Evolutionary conservation across 2,797 vertebrate species (phyloP), one percentile per base, ranked within the genome.

Genomic region (Diplodus puntazzo): DNA sequence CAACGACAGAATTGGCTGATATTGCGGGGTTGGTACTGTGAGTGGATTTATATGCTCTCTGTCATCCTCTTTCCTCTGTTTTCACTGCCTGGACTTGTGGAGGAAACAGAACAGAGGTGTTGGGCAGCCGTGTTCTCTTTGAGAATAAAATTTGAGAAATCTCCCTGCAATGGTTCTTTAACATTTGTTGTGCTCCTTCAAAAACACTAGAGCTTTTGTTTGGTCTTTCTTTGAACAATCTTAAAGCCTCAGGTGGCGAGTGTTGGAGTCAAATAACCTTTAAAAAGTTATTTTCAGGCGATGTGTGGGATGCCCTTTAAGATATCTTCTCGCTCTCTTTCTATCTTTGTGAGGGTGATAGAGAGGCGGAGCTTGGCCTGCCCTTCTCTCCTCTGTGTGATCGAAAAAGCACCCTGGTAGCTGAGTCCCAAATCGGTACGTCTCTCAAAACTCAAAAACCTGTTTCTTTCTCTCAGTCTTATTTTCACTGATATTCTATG

Each of bases 361-460:
- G 97, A 89, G 97, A 99, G 88, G 96, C 96, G 11, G 97, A 97
- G 91, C 94, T 98, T 69, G 96, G 96, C 57, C 89, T 98, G 77
- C 97, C 97, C 62, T 97, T 97, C 92, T 98, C 97, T 49, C 97
- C 97, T 0, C 95, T 98, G 73, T 99, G 97, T 58, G 97, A 98
- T 83, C 96, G 97, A 50, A 97, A 96, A 25, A 96, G 95, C 86
- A 98, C 98, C 0, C 93, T 97, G 53, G 95, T 99, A 78, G 97
- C 97, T 0, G 97, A 99, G 89, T 98, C 98, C 21, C 98, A 99
- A 94, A 98, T 99, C 0, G 97, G 98, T 98, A 93, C 66, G 88
- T 87, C 42, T 85, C 73, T 45, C 34, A 55, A 39, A 70, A 73
- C 12, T 20, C 9, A 53, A 52, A 73, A 73, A 49, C 16, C 4